Percentiles rank a stretch among this genome's conserved stretches.
Evolutionary conservation across 2,113 vertebrate genomes (phyloP).

Genomic region (Gymnogyps californianus): DNA sequence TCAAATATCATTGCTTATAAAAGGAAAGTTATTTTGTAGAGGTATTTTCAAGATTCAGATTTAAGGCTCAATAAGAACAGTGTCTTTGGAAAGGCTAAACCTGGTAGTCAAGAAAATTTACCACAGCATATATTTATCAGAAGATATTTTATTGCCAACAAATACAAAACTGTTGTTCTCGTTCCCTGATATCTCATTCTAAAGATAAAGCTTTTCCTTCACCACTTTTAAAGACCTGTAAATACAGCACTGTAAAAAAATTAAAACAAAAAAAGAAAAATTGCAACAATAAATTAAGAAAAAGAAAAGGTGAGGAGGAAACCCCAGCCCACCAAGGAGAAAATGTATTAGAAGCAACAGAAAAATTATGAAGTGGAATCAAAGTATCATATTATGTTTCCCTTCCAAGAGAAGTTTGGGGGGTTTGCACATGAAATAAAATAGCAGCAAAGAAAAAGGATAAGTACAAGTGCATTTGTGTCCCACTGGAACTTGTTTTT

Average conservation of each 20-base stretch:
- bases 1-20: neutral
- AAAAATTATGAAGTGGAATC: conserved; percentile 34
- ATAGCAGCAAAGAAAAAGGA: conserved; percentile 72
- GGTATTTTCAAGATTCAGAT: neutral
- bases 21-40: neutral
- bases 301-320: conserved; percentile 2
- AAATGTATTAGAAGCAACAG: conserved; percentile 57
- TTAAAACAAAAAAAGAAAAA: neutral
- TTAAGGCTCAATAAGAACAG: neutral
- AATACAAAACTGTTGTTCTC: conserved; percentile 51
- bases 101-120: conserved; percentile 20
- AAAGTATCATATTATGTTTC: conserved; percentile 60
- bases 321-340: neutral
- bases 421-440: conserved; percentile 54
- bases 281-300: conserved; percentile 73
- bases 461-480: conserved; percentile 66
- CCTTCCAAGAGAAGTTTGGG: neutral
- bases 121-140: conserved; percentile 1
- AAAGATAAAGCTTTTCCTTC: conserved; percentile 66
- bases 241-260: conserved; percentile 46
- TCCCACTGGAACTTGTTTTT: conserved; percentile 37
- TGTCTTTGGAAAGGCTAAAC: neutral
- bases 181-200: conserved; percentile 56
- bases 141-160: conserved; percentile 73
- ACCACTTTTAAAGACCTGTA: conserved; percentile 20